Evolutionary conservation across 2,888 invertebrate genomes (phyloP), one percentile per base, ranked within the genome.

Genomic region (Acleris laterana): DNA sequence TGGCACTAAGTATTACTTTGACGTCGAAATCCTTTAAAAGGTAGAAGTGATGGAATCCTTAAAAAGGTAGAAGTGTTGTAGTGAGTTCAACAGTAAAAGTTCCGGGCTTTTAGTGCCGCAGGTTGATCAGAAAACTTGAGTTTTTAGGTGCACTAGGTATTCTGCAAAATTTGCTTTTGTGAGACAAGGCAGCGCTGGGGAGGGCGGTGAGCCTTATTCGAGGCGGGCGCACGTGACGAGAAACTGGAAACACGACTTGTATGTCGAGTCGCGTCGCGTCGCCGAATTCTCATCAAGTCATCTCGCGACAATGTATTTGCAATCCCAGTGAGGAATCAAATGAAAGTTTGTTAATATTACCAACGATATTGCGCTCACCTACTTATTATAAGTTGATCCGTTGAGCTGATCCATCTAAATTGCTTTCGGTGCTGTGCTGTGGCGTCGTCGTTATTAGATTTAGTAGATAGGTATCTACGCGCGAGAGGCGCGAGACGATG

Each of bases 271-370:
- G 79, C 82, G 58, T 71, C 57, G 62, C 57, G 60, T 61, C 75
- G 74, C 76, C 82, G 85, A 88, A 88, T 89, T 90, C 90, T 89
- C 91, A 90, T 91, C 92, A 90, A 90, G 90, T 88, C 88, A 89
- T 87, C 83, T 83, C 84, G 83, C 87, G 87, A 89, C 89, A 90
- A 87, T 89, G 90, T 88, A 81, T 86, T 81, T 81, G 87, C 87
- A 90, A 90, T 90, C 91, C 90, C 89, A 83, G 79, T 83, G 80
- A 82, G 88, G 87, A 87, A 90, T 91, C 90, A 89, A 86, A 85
- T 84, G 86, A 85, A 85, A 90, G 66, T 66, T 66, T 66, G 62
- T 55, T 66, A 66, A 66, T 66, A 66, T 62, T 56, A 66, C 66
- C 57, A 57, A 62, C 66, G 61, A 66, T 66, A 66, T 66, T 66